These are phyloP conservation scores for Orthonyx spaldingii DNA, from an alignment of 2,113 vertebrate genomes.

Conservation along the genomic window DNA sequence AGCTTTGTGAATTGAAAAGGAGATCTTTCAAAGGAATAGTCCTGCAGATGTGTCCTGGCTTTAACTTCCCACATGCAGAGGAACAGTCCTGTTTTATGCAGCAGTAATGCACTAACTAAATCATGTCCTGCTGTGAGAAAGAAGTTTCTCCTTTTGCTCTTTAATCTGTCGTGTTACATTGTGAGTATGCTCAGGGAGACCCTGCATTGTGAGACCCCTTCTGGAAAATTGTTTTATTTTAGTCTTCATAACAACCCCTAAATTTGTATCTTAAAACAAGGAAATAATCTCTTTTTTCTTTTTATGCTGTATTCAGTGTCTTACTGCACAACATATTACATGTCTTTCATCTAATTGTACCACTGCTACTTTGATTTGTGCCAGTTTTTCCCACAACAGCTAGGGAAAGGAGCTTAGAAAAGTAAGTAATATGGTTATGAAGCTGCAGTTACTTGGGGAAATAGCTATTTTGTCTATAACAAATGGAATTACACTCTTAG, in stretches of 20 bases:
- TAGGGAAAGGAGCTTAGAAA: not conserved
- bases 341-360: not conserved
- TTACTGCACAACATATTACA: not conserved
- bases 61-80: not conserved
- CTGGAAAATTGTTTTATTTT: not conserved
- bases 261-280: not conserved
- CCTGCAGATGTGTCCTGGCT: not conserved
- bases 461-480: not conserved
- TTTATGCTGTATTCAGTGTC: not conserved
- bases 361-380: not conserved
- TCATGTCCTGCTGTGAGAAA: not conserved
- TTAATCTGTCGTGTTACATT: not conserved
- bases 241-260: not conserved
- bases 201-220: not conserved
- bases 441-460: slow-evolving; percentile 10
- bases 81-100: not conserved
- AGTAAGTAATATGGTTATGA: not conserved
- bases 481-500: not conserved
- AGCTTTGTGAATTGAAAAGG: not conserved
- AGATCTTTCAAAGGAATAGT: not conserved
- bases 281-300: not conserved
- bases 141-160: not conserved
- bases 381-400: not conserved
- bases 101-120: not conserved
- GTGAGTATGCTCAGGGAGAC: not conserved